Evolutionary conservation across 2,797 vertebrate species (phyloP), one percentile per base, ranked within the genome.

Genomic region (Ptychobarbus kaznakovi): DNA sequence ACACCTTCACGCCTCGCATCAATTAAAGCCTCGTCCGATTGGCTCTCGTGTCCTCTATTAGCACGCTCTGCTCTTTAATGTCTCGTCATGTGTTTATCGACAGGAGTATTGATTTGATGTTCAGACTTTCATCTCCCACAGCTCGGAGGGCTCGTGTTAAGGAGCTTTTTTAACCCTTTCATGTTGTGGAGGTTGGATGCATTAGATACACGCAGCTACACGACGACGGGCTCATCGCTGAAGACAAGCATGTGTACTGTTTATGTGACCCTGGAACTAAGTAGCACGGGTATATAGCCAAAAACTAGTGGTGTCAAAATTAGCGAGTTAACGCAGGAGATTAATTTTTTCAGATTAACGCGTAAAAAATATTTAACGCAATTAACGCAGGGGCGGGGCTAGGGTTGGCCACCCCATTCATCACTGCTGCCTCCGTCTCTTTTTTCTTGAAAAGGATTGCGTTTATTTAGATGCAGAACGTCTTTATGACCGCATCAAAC

Each of bases 41-140:
- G 28, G 61, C 25, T 65, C 61, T 32, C 88, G 89, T 90, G 90
- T 90, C 85, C 85, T 86, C 85, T 93, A 92, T 94, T 94, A 94
- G 90, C 85, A 61, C 81, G 84, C 84, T 82, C 88, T 88, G 92
- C 92, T 93, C 95, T 96, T 96, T 96, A 96, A 96, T 96, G 95
- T 96, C 93, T 89, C 91, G 91, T 93, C 90, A 92, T 94, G 94
- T 93, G 94, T 90, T 92, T 92, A 95, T 95, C 95, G 94, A 95
- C 93, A 92, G 92, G 81, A 58, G 90, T 93, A 95, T 95, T 93
- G 94, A 96, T 96, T 92, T 94, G 93, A 94, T 95, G 94, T 94
- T 92, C 93, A 89, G 81, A 89, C 91, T 96, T 96, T 96, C 92
- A 95, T 96, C 95, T 95, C 91, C 68, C 88, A 75, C 89, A 92